Evolutionary conservation across 2,797 vertebrate genomes (phyloP), one percentile per base, ranked within the genome.

Genomic region (Rhinoraja longicauda): DNA sequence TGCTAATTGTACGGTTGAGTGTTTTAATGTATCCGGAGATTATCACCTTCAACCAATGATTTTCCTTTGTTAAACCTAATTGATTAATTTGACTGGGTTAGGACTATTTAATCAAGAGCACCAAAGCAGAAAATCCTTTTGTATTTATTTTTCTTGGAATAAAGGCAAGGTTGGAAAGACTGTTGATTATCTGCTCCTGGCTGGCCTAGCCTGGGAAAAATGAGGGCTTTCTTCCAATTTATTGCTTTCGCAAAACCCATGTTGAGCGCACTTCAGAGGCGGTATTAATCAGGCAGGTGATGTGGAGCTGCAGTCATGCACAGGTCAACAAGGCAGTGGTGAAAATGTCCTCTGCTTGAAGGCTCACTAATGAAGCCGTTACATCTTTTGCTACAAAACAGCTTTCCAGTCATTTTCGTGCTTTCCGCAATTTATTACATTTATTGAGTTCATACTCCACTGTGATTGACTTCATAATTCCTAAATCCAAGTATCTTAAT

Each of bases 11-110:
- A 67, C 67, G n/a, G 15, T 32, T 64, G 7, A 67, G 62, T 67
- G 17, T 67, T 67, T 88, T 19, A 6, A 88, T 7, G 88, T 19
- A 67, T 36, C 59, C n/a, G 62, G 62, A 88, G 84, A 67, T 88
- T 67, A 67, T 88, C 5, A 67, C n/a, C 15, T 32, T 7, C 84
- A 67, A 32, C 17, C 13, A 88, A 2, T 88, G 84, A 67, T 88
- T 88, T 88, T 73, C n/a, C 62, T 19, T 19, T 36, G 88, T 67
- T 88, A 88, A 88, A 64, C 64, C 82, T 86, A 86, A 86, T 86
- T 29, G 82, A 64, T 86, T 67, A 21, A 88, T 67, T 88, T 67
- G 62, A 8, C 59, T 36, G n/a, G 84, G 59, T 88, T 88, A 64
- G 59, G 84, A 67, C n/a, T 67, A 67, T 67, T 88, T 88, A 67